Percentiles rank a stretch among this genome's conserved stretches.
Evolutionary conservation across 1,140 invertebrate species (phyloP).

Genomic region (Aricia agestis): DNA sequence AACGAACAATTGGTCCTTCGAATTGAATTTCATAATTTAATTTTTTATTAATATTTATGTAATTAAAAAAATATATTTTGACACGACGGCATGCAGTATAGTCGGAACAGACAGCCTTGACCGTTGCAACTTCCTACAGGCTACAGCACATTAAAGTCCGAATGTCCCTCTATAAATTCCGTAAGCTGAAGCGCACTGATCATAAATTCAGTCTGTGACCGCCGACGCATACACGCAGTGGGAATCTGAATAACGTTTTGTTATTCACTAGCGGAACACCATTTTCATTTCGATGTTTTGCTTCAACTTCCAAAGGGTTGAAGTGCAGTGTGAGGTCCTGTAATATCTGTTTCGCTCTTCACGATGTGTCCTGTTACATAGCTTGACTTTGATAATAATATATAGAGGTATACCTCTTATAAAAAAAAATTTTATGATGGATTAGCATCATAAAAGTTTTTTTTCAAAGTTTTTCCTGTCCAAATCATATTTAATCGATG

Average conservation of each 20-base stretch:
- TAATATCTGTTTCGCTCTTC: not conserved
- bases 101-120: not conserved
- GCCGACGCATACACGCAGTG: slow-evolving; percentile 8
- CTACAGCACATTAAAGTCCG: not conserved
- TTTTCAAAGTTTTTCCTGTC: no score
- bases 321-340: not conserved
- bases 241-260: not conserved
- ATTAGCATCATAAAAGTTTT: no score
- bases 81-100: no score
- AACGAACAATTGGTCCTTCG: no score
- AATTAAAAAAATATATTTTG: no score
- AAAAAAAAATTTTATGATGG: no score
- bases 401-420: no score
- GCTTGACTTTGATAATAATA: no score
- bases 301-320: not conserved
- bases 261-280: not conserved
- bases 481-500: no score
- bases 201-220: slow-evolving; percentile 6
- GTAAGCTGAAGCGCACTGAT: not conserved
- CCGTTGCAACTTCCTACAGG: not conserved
- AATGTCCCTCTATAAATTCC: not conserved
- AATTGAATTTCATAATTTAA: no score
- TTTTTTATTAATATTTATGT: no score
- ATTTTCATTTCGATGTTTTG: not conserved
- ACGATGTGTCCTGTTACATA: no score